These are phyloP conservation scores for Aphelenchoides fujianensis DNA, from an alignment of 1,140 invertebrate genomes.

Conservation along the genomic window DNA sequence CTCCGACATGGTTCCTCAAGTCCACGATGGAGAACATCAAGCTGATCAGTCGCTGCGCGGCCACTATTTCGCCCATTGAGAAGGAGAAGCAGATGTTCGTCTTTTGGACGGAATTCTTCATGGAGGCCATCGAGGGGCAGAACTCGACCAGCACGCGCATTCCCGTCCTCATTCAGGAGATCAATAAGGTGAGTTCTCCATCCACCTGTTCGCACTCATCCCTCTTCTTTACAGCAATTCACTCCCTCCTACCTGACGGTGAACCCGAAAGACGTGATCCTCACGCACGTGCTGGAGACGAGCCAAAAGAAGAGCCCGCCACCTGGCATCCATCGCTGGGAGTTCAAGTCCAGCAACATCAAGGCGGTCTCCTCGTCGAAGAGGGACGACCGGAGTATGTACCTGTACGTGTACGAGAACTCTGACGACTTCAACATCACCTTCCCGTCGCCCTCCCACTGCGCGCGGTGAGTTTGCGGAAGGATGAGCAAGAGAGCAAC, in stretches of 20 bases:
- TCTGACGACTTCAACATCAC: slow-evolving; percentile 99
- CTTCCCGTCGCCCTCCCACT: slow-evolving; percentile 80
- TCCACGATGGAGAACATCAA: slow-evolving; percentile 96
- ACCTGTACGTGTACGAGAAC: slow-evolving; percentile 94
- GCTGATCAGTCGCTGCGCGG: slow-evolving; percentile 74
- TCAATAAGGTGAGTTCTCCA: slow-evolving; percentile 73
- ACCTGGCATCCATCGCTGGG: slow-evolving; percentile 84
- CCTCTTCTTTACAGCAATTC: slow-evolving; percentile 44
- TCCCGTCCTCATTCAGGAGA: slow-evolving; percentile 79
- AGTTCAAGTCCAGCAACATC: slow-evolving; percentile 85
- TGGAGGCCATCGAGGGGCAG: slow-evolving; percentile 77
- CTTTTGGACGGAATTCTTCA: slow-evolving; percentile 99
- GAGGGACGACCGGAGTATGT: slow-evolving; percentile 87
- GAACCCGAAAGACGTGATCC: slow-evolving; percentile 55
- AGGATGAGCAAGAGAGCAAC: neutral
- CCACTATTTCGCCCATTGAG: slow-evolving; percentile 61
- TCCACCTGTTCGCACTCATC: too few relatives aligned
- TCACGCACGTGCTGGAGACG: slow-evolving; percentile 60
- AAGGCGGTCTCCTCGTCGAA: slow-evolving; percentile 85
- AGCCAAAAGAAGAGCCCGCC: slow-evolving; percentile 74
- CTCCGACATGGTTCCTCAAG: slow-evolving; percentile 96
- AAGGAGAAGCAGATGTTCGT: slow-evolving; percentile 62
- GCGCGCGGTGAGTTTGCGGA: slow-evolving; percentile 73
- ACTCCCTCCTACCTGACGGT: slow-evolving; percentile 60
- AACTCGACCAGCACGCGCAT: slow-evolving; percentile 42